A percentile compares a stretch with the other conserved stretches of the same genome.
Evolutionary conservation across 2,888 invertebrate genomes (phyloP).

Genomic region (Idaea straminata): DNA sequence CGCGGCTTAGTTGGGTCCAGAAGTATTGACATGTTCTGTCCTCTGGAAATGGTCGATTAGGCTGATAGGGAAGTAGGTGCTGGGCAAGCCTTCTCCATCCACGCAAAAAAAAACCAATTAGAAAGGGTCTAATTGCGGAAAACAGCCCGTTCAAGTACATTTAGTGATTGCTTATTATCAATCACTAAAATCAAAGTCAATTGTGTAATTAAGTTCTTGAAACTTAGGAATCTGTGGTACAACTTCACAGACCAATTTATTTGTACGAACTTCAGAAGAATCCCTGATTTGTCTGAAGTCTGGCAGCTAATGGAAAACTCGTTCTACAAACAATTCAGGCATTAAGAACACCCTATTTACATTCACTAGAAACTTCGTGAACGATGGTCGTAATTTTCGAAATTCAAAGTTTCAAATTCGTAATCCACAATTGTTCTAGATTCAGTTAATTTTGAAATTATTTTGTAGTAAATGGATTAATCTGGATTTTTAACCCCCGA

Average conservation of each 20-base stretch:
- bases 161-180: too few species aligned
- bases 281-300: not conserved
- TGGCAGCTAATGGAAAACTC: not conserved
- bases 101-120: too few species aligned
- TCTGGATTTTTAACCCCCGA: too few species aligned
- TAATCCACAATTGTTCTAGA: not conserved
- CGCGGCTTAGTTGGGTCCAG: too few species aligned
- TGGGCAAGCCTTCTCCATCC: too few species aligned
- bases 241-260: conserved; percentile 13
- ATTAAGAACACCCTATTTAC: not conserved
- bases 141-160: too few species aligned
- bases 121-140: too few species aligned
- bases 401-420: not conserved
- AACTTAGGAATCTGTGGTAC: conserved; percentile 9
- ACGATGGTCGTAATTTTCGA: not conserved
- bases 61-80: too few species aligned
- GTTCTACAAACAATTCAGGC: not conserved
- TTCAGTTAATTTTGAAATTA: not conserved
- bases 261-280: not conserved
- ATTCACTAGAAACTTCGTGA: not conserved
- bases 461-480: not conserved
- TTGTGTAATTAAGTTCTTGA: not conserved
- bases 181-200: not conserved
- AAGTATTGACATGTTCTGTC: too few species aligned
- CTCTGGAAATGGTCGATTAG: too few species aligned